Conservation (phyloP, 2,113 vertebrate genomes). For the Australoheros scitulus region DNA sequence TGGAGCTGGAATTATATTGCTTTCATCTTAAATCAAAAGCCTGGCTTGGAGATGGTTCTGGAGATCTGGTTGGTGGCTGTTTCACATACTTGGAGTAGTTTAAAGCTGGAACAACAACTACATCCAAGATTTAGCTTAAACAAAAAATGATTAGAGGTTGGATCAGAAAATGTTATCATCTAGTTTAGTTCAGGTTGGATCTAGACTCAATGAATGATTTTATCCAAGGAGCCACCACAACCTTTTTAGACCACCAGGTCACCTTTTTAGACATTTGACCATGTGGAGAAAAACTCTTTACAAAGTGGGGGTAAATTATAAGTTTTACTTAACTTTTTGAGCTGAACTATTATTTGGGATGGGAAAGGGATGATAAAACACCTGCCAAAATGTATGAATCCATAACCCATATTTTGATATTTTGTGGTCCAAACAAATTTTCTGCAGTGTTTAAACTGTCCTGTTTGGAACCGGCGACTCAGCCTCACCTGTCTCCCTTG, state of each 20-base stretch:
- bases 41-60: constrained; percentile 19
- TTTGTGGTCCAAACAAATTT: not conserved
- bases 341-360: not conserved
- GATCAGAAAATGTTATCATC: constrained; percentile 9
- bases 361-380: not conserved
- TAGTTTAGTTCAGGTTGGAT: not conserved
- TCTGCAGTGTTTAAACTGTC: constrained; percentile 3
- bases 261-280: not conserved
- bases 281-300: not conserved
- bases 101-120: constrained; percentile 3
- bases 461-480: constrained; percentile 18
- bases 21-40: constrained; percentile 42
- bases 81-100: constrained; percentile 19
- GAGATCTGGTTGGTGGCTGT: constrained; percentile 10
- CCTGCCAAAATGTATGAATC: constrained; percentile 4
- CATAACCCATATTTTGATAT: not conserved
- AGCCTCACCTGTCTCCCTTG: constrained; percentile 45
- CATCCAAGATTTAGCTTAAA: constrained; percentile 28
- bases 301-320: not conserved
- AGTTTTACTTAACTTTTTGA: not conserved
- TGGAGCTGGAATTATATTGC: constrained; percentile 33
- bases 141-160: constrained; percentile 12
- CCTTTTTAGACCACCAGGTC: not conserved
- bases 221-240: constrained; percentile 1
- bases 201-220: constrained; percentile 2